These are phyloP conservation scores for Plectropomus leopardus DNA, from an alignment of 2,113 vertebrate genomes.

Conservation along the genomic window DNA sequence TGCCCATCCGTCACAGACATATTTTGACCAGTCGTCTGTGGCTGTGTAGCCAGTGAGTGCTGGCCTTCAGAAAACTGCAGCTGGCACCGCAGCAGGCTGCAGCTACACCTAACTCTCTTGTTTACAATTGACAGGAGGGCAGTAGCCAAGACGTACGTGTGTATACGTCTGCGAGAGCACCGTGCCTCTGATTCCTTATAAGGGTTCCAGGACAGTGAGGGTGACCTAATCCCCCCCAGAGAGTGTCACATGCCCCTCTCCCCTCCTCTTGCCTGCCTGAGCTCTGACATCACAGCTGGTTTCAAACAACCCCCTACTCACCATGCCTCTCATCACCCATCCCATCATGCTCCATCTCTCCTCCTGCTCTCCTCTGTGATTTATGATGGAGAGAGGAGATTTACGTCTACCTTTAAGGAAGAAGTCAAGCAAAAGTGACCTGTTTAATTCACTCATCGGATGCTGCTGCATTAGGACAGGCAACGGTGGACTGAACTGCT, in stretches of 20 bases:
- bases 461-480: background rate
- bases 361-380: constrained; percentile 21
- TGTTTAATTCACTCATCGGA: background rate
- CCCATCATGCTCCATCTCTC: constrained; percentile 5
- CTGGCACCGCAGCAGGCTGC: constrained; percentile 31
- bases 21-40: constrained; percentile 23
- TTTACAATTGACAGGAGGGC: constrained; percentile 63
- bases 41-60: background rate
- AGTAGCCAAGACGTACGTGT: constrained; percentile 34
- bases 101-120: constrained; percentile 54
- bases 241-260: constrained; percentile 78
- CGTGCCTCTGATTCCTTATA: constrained; percentile 81
- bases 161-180: constrained; percentile 47
- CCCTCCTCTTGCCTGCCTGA: constrained; percentile 69
- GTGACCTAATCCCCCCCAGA: constrained; percentile 82
- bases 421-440: background rate
- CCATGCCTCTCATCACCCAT: constrained; percentile 22
- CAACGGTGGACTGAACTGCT: background rate
- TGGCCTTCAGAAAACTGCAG: constrained; percentile 22
- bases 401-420: background rate
- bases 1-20: constrained; percentile 11
- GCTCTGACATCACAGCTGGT: constrained; percentile 82
- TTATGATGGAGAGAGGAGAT: background rate
- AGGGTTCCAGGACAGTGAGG: constrained; percentile 71
- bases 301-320: constrained; percentile 68